phyloP scores from a whole-genome alignment of 1,140 invertebrate genomes.

The Temnothorax curvispinosus region DNA sequence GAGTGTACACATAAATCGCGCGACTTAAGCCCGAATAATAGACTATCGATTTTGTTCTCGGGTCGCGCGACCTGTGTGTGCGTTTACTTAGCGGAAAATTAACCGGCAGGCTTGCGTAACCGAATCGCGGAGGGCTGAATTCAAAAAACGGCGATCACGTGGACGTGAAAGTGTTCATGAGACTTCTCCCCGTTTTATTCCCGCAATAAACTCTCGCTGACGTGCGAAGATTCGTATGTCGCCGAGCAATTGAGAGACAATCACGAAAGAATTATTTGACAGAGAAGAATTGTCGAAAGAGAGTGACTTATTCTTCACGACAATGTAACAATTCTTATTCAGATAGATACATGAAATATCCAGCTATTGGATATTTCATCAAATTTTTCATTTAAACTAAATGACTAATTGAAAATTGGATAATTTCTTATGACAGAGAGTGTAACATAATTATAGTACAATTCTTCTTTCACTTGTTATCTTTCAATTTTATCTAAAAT shows the following conservation, averaged over 20 bases:
- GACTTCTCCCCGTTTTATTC: not conserved
- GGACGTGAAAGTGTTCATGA: not conserved
- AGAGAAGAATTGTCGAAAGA: not conserved
- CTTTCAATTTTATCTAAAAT: not conserved
- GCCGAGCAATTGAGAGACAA: not conserved
- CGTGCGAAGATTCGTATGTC: not conserved
- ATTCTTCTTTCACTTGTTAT: not conserved
- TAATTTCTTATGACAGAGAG: not conserved
- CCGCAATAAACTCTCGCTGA: constrained; percentile 24
- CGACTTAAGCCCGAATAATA: constrained; percentile 81
- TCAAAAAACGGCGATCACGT: constrained; percentile 18
- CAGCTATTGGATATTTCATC: not conserved
- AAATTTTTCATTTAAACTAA: not conserved
- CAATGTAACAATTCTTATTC: too few relatives aligned
- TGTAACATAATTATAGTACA: not conserved
- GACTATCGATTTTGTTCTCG: constrained; percentile 79
- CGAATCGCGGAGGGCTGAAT: not conserved
- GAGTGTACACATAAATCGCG: constrained; percentile 77
- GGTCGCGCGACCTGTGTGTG: constrained; percentile 32
- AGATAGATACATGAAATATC: not conserved
- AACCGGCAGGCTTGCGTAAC: constrained; percentile 62
- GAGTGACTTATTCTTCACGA: not conserved
- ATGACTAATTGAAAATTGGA: not conserved
- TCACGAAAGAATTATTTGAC: not conserved
- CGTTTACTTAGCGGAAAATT: constrained; percentile 82